phyloP scores from a whole-genome alignment of 2,888 invertebrate species.

The Onchidella celtica region DNA sequence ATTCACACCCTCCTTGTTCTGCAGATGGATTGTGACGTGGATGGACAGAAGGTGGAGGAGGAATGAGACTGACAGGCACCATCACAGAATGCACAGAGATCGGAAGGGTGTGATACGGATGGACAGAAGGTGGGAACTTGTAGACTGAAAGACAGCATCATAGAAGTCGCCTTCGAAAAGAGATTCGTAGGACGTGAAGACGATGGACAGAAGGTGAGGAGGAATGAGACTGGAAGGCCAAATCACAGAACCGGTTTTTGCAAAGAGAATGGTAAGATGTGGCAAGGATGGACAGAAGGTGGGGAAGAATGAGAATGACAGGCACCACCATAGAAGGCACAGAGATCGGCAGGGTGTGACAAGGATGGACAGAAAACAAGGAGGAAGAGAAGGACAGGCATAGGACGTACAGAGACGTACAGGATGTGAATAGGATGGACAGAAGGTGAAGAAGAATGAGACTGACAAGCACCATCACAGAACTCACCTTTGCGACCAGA shows the following conservation, averaged over 20 bases:
- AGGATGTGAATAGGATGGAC: background rate
- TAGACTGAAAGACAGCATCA: too few species aligned
- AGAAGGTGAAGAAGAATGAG: background rate
- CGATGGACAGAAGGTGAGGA: background rate
- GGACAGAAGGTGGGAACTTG: conserved; percentile 5
- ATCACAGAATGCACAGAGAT: background rate
- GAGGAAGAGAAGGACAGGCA: too few species aligned
- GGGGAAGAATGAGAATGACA: too few species aligned
- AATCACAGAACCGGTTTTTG: background rate
- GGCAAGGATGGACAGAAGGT: conserved; percentile 5
- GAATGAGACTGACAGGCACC: background rate
- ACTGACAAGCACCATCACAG: background rate
- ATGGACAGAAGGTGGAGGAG: background rate
- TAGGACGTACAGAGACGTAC: too few species aligned
- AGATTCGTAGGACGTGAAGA: background rate
- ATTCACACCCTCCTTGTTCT: conserved; percentile 34
- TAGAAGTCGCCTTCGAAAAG: too few species aligned
- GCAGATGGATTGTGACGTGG: background rate
- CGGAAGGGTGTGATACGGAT: background rate
- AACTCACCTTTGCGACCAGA: background rate
- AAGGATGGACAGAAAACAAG: conserved; percentile 2
- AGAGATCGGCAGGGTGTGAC: background rate
- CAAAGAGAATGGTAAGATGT: background rate
- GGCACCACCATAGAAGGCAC: too few species aligned
- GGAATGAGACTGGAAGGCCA: background rate